These are phyloP conservation scores for Carposina sasakii DNA, from an alignment of 1,140 invertebrate species.

Conservation along the genomic window DNA sequence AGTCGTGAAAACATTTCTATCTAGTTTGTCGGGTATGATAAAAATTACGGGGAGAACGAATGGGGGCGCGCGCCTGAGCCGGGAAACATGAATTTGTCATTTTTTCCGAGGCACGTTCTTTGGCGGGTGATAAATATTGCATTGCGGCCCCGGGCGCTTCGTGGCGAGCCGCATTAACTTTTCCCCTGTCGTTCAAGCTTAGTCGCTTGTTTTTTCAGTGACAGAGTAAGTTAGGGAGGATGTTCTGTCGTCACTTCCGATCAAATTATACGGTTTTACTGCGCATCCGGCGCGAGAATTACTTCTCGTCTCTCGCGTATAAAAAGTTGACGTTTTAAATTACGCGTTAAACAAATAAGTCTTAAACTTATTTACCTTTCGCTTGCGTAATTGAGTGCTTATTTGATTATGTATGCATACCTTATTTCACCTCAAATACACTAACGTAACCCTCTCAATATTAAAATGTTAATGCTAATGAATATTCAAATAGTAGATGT, in stretches of 20 bases:
- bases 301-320: too few relatives aligned
- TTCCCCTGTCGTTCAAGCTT: constrained; percentile 41
- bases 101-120: constrained; percentile 67
- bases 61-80: constrained; percentile 28
- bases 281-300: constrained; percentile 37
- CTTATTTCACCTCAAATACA: too few relatives aligned
- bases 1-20: constrained; percentile 62
- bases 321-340: too few relatives aligned
- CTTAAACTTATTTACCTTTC: too few relatives aligned
- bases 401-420: too few relatives aligned
- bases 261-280: constrained; percentile 52
- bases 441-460: too few relatives aligned
- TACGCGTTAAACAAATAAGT: too few relatives aligned
- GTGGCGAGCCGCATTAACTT: constrained; percentile 48
- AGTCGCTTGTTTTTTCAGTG: constrained; percentile 46
- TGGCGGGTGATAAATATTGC: constrained; percentile 66
- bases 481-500: background rate
- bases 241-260: constrained; percentile 46
- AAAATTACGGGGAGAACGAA: constrained; percentile 65
- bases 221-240: constrained; percentile 40
- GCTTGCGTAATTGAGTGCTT: too few relatives aligned
- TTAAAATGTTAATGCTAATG: too few relatives aligned
- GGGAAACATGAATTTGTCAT: constrained; percentile 69
- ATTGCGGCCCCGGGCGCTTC: constrained; percentile 56
- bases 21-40: constrained; percentile 56